Evolutionary conservation across 2,113 vertebrate species (phyloP).

Genomic region (Trochalopteron elliotii): DNA sequence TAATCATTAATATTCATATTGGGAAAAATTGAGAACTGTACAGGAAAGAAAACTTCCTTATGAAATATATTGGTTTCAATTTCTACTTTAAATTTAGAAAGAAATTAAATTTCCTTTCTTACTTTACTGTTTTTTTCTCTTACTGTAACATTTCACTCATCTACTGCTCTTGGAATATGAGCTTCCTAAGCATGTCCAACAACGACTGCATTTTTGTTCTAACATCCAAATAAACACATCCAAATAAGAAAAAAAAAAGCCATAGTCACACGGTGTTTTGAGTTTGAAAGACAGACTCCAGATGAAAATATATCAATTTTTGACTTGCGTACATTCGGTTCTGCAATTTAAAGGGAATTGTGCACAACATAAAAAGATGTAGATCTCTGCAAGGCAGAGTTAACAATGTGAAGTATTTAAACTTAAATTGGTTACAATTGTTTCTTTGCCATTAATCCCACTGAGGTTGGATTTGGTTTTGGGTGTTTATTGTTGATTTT

Average conservation of each 20-base stretch:
- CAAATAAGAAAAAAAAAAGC: background rate
- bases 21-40: background rate
- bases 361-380: background rate
- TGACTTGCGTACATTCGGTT: background rate
- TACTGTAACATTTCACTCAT: background rate
- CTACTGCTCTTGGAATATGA: background rate
- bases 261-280: background rate
- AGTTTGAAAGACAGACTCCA: background rate
- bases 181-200: background rate
- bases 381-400: background rate
- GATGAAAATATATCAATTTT: background rate
- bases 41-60: background rate
- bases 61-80: background rate
- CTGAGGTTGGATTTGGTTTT: rapidly evolving
- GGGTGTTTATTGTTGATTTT: too few relatives aligned
- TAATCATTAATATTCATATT: background rate
- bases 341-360: background rate
- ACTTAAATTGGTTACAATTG: background rate
- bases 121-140: background rate
- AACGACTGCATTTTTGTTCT: background rate
- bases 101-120: background rate
- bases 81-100: background rate
- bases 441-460: background rate
- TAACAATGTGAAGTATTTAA: background rate
- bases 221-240: background rate